Conservation (phyloP, 2,797 vertebrate genomes). For the Coreius guichenoti region DNA sequence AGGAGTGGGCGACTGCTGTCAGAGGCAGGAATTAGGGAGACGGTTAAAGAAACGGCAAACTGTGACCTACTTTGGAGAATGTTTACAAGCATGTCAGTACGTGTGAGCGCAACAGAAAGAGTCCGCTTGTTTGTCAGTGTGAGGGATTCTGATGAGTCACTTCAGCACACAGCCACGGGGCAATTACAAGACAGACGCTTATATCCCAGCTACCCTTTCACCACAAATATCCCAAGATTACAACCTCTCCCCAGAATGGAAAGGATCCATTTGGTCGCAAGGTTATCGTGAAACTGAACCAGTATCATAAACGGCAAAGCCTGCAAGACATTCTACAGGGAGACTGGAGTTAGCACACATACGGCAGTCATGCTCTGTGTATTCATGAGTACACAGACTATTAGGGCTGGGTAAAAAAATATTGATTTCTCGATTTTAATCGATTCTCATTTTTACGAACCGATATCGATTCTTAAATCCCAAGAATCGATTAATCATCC, state of each 20-base stretch:
- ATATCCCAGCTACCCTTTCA: constrained; percentile 11
- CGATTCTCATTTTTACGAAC: too few species aligned
- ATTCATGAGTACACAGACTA: constrained; percentile 54
- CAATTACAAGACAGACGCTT: constrained; percentile 12
- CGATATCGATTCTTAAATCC: too few species aligned
- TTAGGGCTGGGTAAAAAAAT: too few species aligned
- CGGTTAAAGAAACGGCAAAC: constrained; percentile 65
- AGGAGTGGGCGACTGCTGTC: constrained; percentile 59
- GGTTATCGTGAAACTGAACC: constrained; percentile 1
- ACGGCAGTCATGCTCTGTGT: constrained; percentile 73
- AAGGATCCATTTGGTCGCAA: constrained; percentile 5
- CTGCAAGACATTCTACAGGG: not conserved
- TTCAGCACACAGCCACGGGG: not conserved
- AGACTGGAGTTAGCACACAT: constrained; percentile 51
- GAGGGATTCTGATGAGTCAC: constrained; percentile 46
- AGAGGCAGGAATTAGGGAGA: constrained; percentile 57
- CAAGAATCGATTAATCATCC: too few species aligned
- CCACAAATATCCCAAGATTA: constrained; percentile 7
- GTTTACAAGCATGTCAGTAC: constrained; percentile 54
- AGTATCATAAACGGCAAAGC: not conserved
- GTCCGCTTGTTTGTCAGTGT: constrained; percentile 10
- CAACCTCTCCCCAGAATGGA: constrained; percentile 11
- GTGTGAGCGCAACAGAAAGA: not conserved
- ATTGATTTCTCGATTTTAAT: too few species aligned
- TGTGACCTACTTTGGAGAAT: constrained; percentile 77